Conservation (phyloP, 1,140 invertebrate species). For the Agrypnia vestita region DNA sequence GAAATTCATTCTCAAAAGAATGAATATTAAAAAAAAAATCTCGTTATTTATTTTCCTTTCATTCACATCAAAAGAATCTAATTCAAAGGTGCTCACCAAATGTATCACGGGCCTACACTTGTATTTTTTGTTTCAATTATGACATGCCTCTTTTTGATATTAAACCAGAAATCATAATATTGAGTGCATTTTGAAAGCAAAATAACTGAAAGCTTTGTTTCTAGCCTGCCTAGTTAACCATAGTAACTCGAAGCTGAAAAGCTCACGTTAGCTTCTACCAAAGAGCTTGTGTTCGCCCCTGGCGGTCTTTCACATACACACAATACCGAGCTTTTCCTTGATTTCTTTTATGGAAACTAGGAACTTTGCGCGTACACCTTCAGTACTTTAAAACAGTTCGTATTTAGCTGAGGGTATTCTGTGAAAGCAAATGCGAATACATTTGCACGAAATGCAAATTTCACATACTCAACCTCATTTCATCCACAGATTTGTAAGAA, state of each 20-base stretch:
- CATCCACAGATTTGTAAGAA: conserved; percentile 10
- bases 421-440: conserved; percentile 16
- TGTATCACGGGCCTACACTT: too few species aligned
- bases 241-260: conserved; percentile 4
- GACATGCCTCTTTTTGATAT: background rate
- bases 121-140: too few species aligned
- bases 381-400: conserved; percentile 30
- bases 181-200: conserved; percentile 1
- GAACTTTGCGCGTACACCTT: conserved; percentile 21
- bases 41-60: too few species aligned
- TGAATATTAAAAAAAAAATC: too few species aligned
- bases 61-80: too few species aligned
- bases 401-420: conserved; percentile 28
- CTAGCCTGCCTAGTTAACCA: conserved; percentile 2
- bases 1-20: too few species aligned
- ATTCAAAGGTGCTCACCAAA: too few species aligned
- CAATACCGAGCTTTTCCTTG: conserved; percentile 24
- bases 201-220: background rate
- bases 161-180: background rate
- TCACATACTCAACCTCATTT: background rate
- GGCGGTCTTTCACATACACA: conserved; percentile 15
- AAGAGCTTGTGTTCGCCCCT: conserved; percentile 1
- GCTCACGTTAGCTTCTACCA: conserved; percentile 11
- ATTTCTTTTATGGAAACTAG: conserved; percentile 41
- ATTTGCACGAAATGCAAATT: conserved; percentile 28